These are phyloP conservation scores for Caenorhabditis sp. DNA, from an alignment of 2,888 invertebrate species.

Conservation along the genomic window DNA sequence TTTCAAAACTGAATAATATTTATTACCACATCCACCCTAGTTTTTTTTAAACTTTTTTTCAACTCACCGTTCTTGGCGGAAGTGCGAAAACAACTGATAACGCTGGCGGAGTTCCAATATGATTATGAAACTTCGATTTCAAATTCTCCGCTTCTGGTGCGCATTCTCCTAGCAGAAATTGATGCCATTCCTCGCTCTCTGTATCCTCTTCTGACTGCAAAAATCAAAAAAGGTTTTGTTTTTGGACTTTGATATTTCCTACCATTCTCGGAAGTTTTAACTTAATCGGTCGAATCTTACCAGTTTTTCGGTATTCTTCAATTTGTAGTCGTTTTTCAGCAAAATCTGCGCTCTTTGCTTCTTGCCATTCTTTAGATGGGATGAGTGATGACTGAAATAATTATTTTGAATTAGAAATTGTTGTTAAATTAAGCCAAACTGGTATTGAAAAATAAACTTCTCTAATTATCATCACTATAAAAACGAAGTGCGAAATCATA, in stretches of 20 bases:
- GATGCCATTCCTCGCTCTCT: slow-evolving; percentile 42
- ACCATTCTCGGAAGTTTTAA: slow-evolving; percentile 22
- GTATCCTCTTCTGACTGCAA: slow-evolving; percentile 38
- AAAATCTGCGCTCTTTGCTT: slow-evolving; percentile 33
- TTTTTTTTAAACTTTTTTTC: not conserved
- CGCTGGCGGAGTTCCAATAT: slow-evolving; percentile 49
- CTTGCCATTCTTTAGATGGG: slow-evolving; percentile 34
- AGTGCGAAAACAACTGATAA: slow-evolving; percentile 23
- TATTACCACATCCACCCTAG: too few relatives aligned
- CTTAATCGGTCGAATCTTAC: slow-evolving; percentile 5
- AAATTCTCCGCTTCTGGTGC: slow-evolving; percentile 24
- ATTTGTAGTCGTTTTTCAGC: slow-evolving; percentile 14
- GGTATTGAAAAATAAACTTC: too few relatives aligned
- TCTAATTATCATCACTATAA: too few relatives aligned
- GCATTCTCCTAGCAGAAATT: slow-evolving; percentile 42
- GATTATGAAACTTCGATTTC: slow-evolving; percentile 38
- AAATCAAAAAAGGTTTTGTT: not conserved
- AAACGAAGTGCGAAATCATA: too few relatives aligned
- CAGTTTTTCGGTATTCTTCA: not conserved
- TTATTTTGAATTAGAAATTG: too few relatives aligned
- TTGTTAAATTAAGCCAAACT: too few relatives aligned
- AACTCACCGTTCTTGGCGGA: not conserved
- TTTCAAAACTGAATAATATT: too few relatives aligned
- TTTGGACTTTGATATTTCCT: slow-evolving; percentile 2
- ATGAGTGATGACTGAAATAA: slow-evolving; percentile 5